Percentiles rank a stretch among this genome's conserved stretches.
Conservation (phyloP, 2,113 vertebrate genomes). For the Chunga burmeisteri region DNA sequence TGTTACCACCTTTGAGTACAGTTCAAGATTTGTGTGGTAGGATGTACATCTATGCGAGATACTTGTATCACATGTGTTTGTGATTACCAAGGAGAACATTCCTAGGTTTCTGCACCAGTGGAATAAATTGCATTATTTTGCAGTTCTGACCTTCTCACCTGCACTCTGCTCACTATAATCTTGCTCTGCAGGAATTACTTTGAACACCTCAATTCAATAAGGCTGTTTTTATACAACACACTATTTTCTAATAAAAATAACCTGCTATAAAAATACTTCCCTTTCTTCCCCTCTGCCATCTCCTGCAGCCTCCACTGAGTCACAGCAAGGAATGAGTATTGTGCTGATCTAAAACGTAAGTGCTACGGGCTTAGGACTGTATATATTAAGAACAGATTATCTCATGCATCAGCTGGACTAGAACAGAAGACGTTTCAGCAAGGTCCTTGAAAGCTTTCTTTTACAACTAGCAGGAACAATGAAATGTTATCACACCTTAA, state of each 20-base stretch:
- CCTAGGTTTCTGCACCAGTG: constrained; percentile 17
- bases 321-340: constrained; percentile 57
- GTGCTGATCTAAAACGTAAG: constrained; percentile 44
- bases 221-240: constrained; percentile 48
- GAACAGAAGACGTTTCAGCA: constrained; percentile 15
- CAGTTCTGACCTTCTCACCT: constrained; percentile 64
- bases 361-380: not conserved
- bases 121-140: constrained; percentile 57
- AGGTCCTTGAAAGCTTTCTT: constrained; percentile 11
- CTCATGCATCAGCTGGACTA: constrained; percentile 30
- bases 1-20: not conserved
- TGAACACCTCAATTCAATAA: constrained; percentile 62
- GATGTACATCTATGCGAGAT: not conserved
- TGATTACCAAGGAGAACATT: constrained; percentile 46
- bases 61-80: constrained; percentile 6
- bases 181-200: constrained; percentile 56
- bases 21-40: not conserved
- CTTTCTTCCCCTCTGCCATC: not conserved
- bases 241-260: constrained; percentile 65
- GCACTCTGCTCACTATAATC: constrained; percentile 57
- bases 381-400: constrained; percentile 46
- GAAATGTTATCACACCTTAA: not conserved
- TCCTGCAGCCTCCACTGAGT: constrained; percentile 38
- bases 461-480: not conserved
- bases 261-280: constrained; percentile 41